Base-by-base conservation (phyloP, 1,140 invertebrate species). In the Goniozus legneri region DNA sequence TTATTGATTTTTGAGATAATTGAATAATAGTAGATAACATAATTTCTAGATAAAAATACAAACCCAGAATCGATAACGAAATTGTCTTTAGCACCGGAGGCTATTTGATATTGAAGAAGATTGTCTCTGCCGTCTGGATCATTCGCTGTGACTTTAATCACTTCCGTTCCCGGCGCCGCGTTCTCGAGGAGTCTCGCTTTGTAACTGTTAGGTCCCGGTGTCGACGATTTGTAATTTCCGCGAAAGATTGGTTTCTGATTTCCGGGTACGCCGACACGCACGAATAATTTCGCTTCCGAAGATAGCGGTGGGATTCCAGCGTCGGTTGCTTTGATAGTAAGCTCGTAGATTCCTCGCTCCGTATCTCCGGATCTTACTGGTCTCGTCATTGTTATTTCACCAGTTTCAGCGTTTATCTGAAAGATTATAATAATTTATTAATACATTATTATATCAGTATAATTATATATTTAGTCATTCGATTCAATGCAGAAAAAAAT, bases 161-260 rank as follows among this genome's bases (percentile, higher is more conserved):
- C 84, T 69, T 83, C 82, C 8, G 82, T 82, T n/a, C 85, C 85
- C 3, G 82, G 64, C 1, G 73, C 63, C 0, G 85, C 81, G 65
- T 89, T 84, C 78, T 93, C 85, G 20, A 80, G 74, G 12, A 92
- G 80, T 15, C 77, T 81, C 0, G 84, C 84, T 44, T 83, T 78
- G 54, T 88, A 88, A 35, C 79, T 82, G 54, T 78, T 84, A 0
- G 84, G 83, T 24, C 83, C 84, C 1, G 75, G 69, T 41, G 59
- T 44, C 13, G 64, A 77, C n/a, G 40, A 72, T 52, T 60, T 83
- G 45, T 84, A 86, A 51, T 85, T 84, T 1, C 84, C 85, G 47
- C 83, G 80, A 56, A 90, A 90, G 2, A 87, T 80, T 0, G 87
- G 87, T 27, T 86, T 77, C 52, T 89, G 87, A 55, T 88, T 89